phyloP scores from a whole-genome alignment of 2,797 vertebrate genomes.

The Chrysocyon brachyurus region DNA sequence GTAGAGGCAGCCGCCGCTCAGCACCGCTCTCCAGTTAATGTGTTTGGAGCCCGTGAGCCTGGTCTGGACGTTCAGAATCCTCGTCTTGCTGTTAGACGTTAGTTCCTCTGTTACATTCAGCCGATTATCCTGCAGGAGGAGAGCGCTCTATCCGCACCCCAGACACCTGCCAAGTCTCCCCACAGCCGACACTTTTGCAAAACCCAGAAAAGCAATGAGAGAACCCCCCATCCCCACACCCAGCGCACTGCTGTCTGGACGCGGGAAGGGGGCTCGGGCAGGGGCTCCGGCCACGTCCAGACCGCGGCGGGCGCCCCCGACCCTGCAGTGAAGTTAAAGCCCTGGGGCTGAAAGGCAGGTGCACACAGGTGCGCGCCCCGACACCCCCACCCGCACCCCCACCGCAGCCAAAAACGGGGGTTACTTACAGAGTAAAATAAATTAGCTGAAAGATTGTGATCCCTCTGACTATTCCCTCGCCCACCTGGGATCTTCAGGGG shows the following conservation, averaged over 20 bases:
- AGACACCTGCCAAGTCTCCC: background rate
- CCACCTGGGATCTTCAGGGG: constrained; percentile 99
- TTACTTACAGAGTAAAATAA: constrained; percentile 97
- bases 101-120: constrained; percentile 97
- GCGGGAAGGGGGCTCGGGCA: too few relatives aligned
- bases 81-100: constrained; percentile 93
- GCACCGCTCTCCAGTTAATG: constrained; percentile 94
- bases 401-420: background rate
- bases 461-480: constrained; percentile 99
- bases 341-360: background rate
- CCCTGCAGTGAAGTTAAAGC: too few relatives aligned
- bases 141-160: accelerated
- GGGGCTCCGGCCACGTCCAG: too few relatives aligned
- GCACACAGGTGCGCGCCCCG: too few relatives aligned
- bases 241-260: too few relatives aligned
- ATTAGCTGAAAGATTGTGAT: constrained; percentile 99
- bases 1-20: constrained; percentile 95
- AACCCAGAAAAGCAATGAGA: background rate
- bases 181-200: background rate
- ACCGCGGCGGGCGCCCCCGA: too few relatives aligned
- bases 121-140: constrained; percentile 93
- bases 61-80: constrained; percentile 95
- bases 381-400: too few relatives aligned
- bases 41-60: constrained; percentile 94
- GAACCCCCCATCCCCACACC: too few relatives aligned